Evolutionary conservation across 2,888 invertebrate species (phyloP).

Genomic region (Disparrhopalites patrizii): DNA sequence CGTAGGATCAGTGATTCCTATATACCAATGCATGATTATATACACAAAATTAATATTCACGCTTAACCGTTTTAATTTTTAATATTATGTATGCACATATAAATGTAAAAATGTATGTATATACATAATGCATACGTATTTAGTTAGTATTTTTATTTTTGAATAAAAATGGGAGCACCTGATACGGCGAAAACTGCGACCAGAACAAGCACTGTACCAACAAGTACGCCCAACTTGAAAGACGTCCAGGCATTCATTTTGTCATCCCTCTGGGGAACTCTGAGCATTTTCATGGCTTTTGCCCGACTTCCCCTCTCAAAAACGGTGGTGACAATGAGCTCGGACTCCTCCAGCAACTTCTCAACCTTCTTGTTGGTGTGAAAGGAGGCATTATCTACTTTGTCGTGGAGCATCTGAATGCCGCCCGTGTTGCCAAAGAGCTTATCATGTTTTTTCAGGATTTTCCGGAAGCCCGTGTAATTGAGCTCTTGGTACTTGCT

Average conservation of each 20-base stretch:
- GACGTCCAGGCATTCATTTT: slow-evolving; percentile 13
- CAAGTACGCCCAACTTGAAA: slow-evolving; percentile 16
- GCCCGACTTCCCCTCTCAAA: slow-evolving; percentile 16
- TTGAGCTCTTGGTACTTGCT: slow-evolving; percentile 8
- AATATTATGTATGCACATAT: too few relatives aligned
- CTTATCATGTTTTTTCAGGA: slow-evolving; percentile 20
- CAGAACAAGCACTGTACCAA: slow-evolving; percentile 2
- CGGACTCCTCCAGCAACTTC: slow-evolving; percentile 2
- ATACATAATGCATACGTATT: too few relatives aligned
- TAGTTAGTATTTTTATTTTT: too few relatives aligned
- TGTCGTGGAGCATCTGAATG: background rate
- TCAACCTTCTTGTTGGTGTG: background rate
- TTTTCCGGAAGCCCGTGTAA: slow-evolving; percentile 13
- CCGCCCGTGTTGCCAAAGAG: background rate
- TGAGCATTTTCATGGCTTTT: slow-evolving; percentile 12
- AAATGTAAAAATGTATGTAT: too few relatives aligned
- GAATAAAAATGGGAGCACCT: slow-evolving; percentile 1
- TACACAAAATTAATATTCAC: too few relatives aligned
- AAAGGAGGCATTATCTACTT: background rate
- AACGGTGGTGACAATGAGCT: background rate
- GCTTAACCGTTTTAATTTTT: background rate
- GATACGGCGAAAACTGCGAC: slow-evolving; percentile 1
- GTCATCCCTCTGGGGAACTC: background rate
- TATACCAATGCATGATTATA: too few relatives aligned
- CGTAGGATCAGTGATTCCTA: background rate